Conservation (phyloP, 2,888 invertebrate species). For the Cremastinae sp. region DNA sequence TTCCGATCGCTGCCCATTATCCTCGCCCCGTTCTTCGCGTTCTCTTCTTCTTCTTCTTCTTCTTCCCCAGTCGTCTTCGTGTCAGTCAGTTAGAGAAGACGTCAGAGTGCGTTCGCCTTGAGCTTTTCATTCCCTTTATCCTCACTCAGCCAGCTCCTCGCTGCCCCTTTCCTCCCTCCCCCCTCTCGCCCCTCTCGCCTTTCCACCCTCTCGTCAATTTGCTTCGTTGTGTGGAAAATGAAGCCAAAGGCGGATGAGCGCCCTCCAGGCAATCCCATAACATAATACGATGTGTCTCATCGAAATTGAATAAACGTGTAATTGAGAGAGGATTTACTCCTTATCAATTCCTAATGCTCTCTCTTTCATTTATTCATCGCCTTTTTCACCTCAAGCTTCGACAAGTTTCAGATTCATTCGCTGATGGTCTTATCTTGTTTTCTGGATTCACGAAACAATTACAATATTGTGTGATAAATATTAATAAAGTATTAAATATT, state of each 20-base stretch:
- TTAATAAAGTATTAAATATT: too few species aligned
- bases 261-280: conserved; percentile 21
- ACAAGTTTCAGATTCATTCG: too few species aligned
- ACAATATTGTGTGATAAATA: too few species aligned
- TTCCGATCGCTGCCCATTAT: conserved; percentile 64
- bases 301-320: conserved; percentile 38
- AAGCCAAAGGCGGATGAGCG: not conserved
- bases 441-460: too few species aligned
- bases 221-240: not conserved
- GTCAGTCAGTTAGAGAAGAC: conserved; percentile 55
- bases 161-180: not conserved
- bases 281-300: conserved; percentile 22
- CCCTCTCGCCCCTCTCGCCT: not conserved
- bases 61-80: conserved; percentile 33
- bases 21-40: conserved; percentile 50
- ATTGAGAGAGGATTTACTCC: conserved; percentile 13
- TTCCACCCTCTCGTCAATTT: conserved; percentile 33
- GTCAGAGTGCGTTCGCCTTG: conserved; percentile 38
- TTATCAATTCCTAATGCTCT: conserved; percentile 2
- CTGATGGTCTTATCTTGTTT: too few species aligned
- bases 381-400: not conserved
- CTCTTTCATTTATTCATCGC: not conserved
- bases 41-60: conserved; percentile 34
- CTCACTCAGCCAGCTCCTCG: too few species aligned
- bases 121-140: conserved; percentile 22